Percentiles rank a stretch among this genome's conserved stretches.
Conservation (phyloP, 2,113 vertebrate species). For the Clarias magur region DNA sequence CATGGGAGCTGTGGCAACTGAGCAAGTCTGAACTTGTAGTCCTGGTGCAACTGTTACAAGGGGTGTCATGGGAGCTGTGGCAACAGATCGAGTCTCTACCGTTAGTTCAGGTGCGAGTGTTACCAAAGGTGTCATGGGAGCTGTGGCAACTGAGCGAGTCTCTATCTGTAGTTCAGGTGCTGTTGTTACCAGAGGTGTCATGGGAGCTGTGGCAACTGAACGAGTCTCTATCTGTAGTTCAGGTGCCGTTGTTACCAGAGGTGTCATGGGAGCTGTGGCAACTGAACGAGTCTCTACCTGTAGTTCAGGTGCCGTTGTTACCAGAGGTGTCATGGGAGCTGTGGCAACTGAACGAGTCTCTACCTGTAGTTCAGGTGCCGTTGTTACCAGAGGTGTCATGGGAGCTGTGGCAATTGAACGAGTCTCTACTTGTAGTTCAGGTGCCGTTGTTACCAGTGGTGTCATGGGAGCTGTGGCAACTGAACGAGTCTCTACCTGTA, state of each 20-base stretch:
- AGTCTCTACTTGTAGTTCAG: background rate
- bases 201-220: slow-evolving; percentile 14
- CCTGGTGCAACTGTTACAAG: background rate
- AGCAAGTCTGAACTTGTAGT: background rate
- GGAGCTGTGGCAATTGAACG: slow-evolving; percentile 23
- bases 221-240: background rate
- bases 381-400: slow-evolving; percentile 1
- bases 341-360: slow-evolving; percentile 11
- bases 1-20: slow-evolving; percentile 32
- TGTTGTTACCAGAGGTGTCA: background rate
- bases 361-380: background rate
- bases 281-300: background rate
- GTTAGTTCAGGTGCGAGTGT: background rate
- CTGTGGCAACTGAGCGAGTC: slow-evolving; percentile 12
- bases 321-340: background rate
- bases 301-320: background rate
- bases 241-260: background rate
- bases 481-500: slow-evolving; percentile 7
- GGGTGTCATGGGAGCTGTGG: slow-evolving; percentile 27
- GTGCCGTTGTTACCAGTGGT: background rate
- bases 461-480: slow-evolving; percentile 33
- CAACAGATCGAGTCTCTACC: background rate
- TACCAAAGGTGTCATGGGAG: slow-evolving; percentile 30
- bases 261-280: slow-evolving; percentile 31
- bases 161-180: background rate